Evolutionary conservation across 92 coral and sea anemone genomes (phyloP), one percentile per base, ranked within the genome.

Genomic region (Actinernus sp.): DNA sequence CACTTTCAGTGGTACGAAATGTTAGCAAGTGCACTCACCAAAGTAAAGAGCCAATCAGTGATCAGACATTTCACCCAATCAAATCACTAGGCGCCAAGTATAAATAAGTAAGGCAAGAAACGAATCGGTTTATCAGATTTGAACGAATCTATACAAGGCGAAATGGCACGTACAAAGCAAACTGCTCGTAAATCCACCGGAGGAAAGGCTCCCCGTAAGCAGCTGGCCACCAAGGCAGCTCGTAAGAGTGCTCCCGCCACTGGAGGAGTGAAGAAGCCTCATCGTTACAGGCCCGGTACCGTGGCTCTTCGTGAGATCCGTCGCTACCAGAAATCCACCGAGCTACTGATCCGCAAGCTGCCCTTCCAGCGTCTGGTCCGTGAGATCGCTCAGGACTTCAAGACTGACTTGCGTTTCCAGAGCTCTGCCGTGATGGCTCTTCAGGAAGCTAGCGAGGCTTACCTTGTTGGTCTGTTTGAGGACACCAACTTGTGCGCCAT

Each of bases 271-370:
- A 93, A 93, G 91, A 93, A 93, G 82, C 98, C 98, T 68, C 96
- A 93, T 81, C 96, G 98, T 73, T 92, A 92, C 96, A 92, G 98
- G 88, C 98, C 98, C 40, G 98, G 98, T 60, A 92, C 98, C 57
- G 98, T 92, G 68, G 98, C 98, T 73, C 98, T 92, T 79, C 98
- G 98, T 70, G 97, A 92, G 89, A 92, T 88, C 92, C 93, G 97
- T 78, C 97, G 97, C 55, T 92, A 92, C 73, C 97, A 92, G 87
- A 92, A 92, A 53, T 92, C 97, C 12, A 92, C 97, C 73, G 97
- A 92, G 87, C 81, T 92, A 75, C 51, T 92, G 92, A 92, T 92
- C 84, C 97, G 97, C 81, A 92, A 92, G 92, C 84, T 92, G 61
- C 97, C 97, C 79, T 92, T 92, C 87, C 97, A 92, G 78, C 97